Conservation (phyloP, 1,140 invertebrate genomes). For the Palaemon carinicauda region DNA sequence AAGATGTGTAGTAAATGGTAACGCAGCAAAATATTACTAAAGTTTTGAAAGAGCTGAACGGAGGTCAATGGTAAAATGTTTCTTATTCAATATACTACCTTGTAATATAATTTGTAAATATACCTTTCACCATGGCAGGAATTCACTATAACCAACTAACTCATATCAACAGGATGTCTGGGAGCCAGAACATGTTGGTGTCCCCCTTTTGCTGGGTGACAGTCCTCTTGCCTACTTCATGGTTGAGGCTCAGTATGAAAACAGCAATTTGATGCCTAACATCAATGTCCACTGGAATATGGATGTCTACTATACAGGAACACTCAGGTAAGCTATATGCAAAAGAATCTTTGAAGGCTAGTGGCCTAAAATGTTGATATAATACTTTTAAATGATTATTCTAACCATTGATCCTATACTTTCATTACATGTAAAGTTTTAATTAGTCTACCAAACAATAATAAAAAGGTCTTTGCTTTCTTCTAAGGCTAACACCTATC, state of each 20-base stretch:
- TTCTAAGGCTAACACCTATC: no score
- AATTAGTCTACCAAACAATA: no score
- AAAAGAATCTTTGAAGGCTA: background rate
- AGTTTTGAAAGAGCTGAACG: background rate
- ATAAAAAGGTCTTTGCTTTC: no score
- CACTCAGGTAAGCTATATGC: conserved; percentile 65
- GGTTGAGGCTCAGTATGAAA: conserved; percentile 75
- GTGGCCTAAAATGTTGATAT: background rate
- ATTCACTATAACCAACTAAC: no score
- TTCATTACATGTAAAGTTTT: no score
- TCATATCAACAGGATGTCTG: conserved; percentile 67
- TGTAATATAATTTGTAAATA: no score
- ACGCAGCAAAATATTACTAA: background rate
- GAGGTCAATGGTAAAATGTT: no score
- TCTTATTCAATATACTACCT: no score
- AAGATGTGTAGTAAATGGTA: background rate
- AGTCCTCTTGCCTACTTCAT: conserved; percentile 74
- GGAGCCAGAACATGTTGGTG: conserved; percentile 75
- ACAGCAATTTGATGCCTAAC: conserved; percentile 72
- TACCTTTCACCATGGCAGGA: no score
- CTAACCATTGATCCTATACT: no score
- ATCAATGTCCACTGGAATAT: conserved; percentile 74
- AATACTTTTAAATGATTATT: background rate
- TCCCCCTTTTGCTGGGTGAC: conserved; percentile 74
- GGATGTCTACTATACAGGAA: conserved; percentile 73